Conservation (phyloP, 1,140 invertebrate genomes). For the Conus betulinus region DNA sequence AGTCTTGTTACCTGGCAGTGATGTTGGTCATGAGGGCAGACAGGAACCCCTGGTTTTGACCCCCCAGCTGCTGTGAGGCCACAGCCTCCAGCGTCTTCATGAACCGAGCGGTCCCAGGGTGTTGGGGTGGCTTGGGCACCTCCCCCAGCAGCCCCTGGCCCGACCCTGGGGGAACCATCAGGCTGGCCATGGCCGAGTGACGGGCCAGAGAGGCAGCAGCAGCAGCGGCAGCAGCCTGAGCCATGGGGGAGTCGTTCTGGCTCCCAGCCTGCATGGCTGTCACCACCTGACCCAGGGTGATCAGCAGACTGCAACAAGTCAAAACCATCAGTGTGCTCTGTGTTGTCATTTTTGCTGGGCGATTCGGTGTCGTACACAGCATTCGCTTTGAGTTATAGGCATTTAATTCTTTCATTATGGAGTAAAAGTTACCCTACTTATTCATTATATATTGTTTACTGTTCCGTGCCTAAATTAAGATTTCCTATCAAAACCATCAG, state of each 20-base stretch:
- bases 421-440: too few species aligned
- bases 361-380: too few species aligned
- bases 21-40: slow-evolving; percentile 39
- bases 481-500: too few species aligned
- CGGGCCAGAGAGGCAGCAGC: slow-evolving; percentile 25
- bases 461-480: too few species aligned
- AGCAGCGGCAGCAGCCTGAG: slow-evolving; percentile 14
- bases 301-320: slow-evolving; percentile 23
- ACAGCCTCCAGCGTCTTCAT: slow-evolving; percentile 33
- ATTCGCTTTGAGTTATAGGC: too few species aligned
- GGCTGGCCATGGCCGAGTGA: slow-evolving; percentile 11
- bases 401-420: too few species aligned
- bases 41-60: slow-evolving; percentile 34
- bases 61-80: slow-evolving; percentile 31
- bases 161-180: neutral
- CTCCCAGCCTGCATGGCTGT: slow-evolving; percentile 23
- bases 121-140: slow-evolving; percentile 29
- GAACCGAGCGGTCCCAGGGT: slow-evolving; percentile 24
- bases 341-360: too few species aligned
- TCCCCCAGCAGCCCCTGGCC: slow-evolving; percentile 48
- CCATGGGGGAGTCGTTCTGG: slow-evolving; percentile 21
- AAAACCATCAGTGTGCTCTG: neutral
- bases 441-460: too few species aligned
- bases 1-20: neutral
- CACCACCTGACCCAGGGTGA: slow-evolving; percentile 28